Evolutionary conservation across 2,888 invertebrate species (phyloP), one percentile per base, ranked within the genome.

Genomic region (Rotaria sp.): DNA sequence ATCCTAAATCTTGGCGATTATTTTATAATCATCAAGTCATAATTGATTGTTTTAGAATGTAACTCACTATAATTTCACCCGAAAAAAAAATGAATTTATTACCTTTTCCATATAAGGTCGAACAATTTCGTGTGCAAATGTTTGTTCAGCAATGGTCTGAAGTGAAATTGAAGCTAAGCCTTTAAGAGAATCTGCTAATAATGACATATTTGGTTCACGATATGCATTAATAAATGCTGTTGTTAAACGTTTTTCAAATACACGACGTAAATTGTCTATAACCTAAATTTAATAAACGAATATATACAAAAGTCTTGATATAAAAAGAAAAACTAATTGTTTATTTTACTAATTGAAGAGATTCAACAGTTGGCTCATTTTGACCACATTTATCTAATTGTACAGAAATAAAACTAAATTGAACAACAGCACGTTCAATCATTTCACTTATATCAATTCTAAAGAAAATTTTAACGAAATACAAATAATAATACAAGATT

Each of bases 21-120:
- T n/a, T n/a, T n/a, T n/a, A n/a, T n/a, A n/a, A n/a, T n/a, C n/a
- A n/a, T n/a, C n/a, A n/a, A n/a, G n/a, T n/a, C n/a, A n/a, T n/a
- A n/a, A n/a, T n/a, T n/a, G n/a, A n/a, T n/a, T n/a, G n/a, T n/a
- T n/a, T n/a, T n/a, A n/a, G n/a, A n/a, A n/a, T n/a, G n/a, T n/a
- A n/a, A n/a, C n/a, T n/a, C n/a, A n/a, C n/a, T n/a, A n/a, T n/a
- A n/a, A n/a, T n/a, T n/a, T n/a, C n/a, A n/a, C n/a, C n/a, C n/a
- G n/a, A n/a, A n/a, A n/a, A n/a, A n/a, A n/a, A n/a, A n/a, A 41
- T 41, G 3, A 41, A 59, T 45, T 45, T 55, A 38, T 86, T 87
- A 91, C 91, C 89, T 93, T 93, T 89, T 93, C 93, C 90, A 95
- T 92, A 86, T 93, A 92, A 10, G 94, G 94, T 75, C 93, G 92